phyloP scores from a whole-genome alignment of 2,113 vertebrate species.

The Neogobius melanostomus region DNA sequence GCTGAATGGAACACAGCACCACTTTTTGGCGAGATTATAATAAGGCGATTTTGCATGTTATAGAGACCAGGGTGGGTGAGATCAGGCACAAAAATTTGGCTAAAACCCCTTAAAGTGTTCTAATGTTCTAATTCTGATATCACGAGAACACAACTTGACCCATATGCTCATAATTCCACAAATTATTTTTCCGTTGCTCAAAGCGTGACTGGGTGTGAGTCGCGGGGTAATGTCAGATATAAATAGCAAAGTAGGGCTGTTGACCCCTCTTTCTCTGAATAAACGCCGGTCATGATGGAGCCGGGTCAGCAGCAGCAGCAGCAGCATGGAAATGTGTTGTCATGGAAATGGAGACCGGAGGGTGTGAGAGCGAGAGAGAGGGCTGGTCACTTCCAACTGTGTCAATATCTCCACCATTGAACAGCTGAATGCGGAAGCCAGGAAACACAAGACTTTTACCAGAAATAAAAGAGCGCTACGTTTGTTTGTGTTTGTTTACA shows the following conservation, averaged over 20 bases:
- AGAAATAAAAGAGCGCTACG: background rate
- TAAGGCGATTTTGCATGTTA: too few relatives aligned
- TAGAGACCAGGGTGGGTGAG: too few relatives aligned
- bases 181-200: background rate
- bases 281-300: conserved; percentile 9
- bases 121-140: too few relatives aligned
- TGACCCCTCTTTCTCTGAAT: conserved; percentile 10
- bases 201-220: too few relatives aligned
- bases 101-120: too few relatives aligned
- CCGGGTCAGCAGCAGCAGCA: conserved; percentile 27
- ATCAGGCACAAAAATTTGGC: too few relatives aligned
- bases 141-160: too few relatives aligned
- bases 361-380: background rate
- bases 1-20: too few relatives aligned
- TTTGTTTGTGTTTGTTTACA: too few relatives aligned
- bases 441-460: background rate
- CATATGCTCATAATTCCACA: too few relatives aligned
- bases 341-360: conserved; percentile 37
- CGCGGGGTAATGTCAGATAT: background rate
- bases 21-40: too few relatives aligned
- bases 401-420: background rate
- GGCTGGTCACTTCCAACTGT: background rate
- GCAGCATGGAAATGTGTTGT: conserved; percentile 30
- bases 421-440: background rate
- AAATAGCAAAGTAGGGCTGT: background rate